Evolutionary conservation across 2,888 invertebrate species (phyloP).

Genomic region (Zele albiditarsus): DNA sequence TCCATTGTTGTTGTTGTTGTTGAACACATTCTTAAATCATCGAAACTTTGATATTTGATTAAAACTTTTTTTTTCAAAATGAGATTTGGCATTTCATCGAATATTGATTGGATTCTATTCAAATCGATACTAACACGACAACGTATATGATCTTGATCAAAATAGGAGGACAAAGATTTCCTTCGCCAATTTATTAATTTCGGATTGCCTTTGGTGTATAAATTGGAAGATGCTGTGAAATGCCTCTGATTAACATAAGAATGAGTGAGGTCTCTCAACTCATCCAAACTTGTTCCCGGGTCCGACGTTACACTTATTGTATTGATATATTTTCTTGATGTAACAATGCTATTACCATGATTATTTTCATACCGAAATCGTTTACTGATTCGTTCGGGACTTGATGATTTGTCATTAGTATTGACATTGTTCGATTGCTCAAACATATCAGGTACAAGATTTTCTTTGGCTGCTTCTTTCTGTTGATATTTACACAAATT

Average conservation of each 20-base stretch:
- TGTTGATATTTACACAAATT: constrained; percentile 12
- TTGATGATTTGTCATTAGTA: neutral
- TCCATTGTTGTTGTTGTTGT: neutral
- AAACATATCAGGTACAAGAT: constrained; percentile 32
- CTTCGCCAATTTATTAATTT: neutral
- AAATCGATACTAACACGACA: constrained; percentile 67
- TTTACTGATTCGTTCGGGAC: constrained; percentile 9
- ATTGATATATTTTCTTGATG: neutral
- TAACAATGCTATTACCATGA: neutral
- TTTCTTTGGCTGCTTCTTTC: constrained; percentile 30
- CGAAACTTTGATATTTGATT: constrained; percentile 28
- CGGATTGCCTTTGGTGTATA: neutral
- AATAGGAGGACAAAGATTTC: constrained; percentile 28
- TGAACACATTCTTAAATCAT: constrained; percentile 32
- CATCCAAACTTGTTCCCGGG: constrained; percentile 32
- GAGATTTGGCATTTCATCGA: constrained; percentile 55
- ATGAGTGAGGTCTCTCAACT: constrained; percentile 10
- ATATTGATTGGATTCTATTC: constrained; percentile 56
- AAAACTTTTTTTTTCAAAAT: neutral
- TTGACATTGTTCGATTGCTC: neutral
- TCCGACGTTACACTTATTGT: neutral
- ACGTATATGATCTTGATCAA: constrained; percentile 25
- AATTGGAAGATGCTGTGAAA: neutral
- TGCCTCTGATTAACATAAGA: constrained; percentile 17
- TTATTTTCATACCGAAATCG: constrained; percentile 8